Conservation (phyloP, 92 coral and sea anemone species). For the Actinostola sp. region DNA sequence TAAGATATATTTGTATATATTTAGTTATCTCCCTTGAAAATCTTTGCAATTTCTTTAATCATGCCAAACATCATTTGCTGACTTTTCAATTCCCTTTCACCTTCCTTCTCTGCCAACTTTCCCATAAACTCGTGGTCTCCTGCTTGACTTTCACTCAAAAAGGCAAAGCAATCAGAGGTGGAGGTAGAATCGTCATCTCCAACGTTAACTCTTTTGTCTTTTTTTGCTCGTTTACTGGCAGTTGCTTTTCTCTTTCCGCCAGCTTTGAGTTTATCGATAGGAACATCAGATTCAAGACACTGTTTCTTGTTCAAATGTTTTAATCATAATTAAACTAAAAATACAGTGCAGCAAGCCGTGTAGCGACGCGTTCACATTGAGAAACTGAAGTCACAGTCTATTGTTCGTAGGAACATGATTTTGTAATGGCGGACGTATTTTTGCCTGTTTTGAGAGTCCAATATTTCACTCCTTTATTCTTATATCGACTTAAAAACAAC, state of each 20-base stretch:
- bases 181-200: neutral
- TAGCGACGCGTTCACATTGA: too few relatives aligned
- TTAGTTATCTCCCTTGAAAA: slow-evolving; percentile 33
- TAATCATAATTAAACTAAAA: neutral
- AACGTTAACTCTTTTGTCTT: neutral
- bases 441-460: too few relatives aligned
- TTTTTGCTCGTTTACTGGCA: neutral
- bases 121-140: slow-evolving; percentile 50
- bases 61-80: slow-evolving; percentile 48
- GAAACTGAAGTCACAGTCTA: too few relatives aligned
- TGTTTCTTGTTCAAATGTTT: neutral
- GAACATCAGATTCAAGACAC: neutral
- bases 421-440: too few relatives aligned
- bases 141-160: slow-evolving; percentile 35
- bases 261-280: neutral
- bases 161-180: slow-evolving; percentile 15
- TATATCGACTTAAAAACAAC: too few relatives aligned
- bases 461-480: too few relatives aligned
- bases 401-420: too few relatives aligned
- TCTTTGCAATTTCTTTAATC: slow-evolving; percentile 8
- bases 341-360: too few relatives aligned
- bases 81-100: slow-evolving; percentile 54
- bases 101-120: slow-evolving; percentile 45
- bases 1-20: neutral
- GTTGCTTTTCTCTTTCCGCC: neutral